Conservation (phyloP, 2,888 invertebrate genomes). For the Quadroppia sp. region DNA sequence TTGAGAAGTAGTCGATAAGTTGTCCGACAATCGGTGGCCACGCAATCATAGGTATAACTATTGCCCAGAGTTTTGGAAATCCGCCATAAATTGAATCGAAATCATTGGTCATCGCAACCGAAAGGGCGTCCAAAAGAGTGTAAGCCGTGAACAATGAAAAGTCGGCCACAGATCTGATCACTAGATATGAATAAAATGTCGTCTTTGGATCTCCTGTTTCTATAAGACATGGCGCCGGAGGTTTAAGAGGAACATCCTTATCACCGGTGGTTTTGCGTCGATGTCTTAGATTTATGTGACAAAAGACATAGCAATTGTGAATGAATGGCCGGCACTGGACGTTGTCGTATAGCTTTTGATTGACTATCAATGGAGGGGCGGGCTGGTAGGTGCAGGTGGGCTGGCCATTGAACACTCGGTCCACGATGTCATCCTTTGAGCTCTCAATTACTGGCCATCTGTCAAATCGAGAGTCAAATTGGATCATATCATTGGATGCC, state of each 20-base stretch:
- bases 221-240: slow-evolving; percentile 46
- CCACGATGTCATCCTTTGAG: slow-evolving; percentile 41
- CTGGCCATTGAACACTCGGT: slow-evolving; percentile 27
- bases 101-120: slow-evolving; percentile 44
- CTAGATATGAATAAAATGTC: slow-evolving; percentile 68
- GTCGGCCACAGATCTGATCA: slow-evolving; percentile 64
- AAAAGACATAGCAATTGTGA: slow-evolving; percentile 43
- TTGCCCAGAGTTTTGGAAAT: slow-evolving; percentile 34
- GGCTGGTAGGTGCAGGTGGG: slow-evolving; percentile 45
- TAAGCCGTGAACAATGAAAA: slow-evolving; percentile 68
- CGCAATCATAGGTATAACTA: slow-evolving; percentile 41
- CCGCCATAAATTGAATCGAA: slow-evolving; percentile 44
- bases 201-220: slow-evolving; percentile 61
- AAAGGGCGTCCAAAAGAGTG: slow-evolving; percentile 48
- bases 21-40: slow-evolving; percentile 46
- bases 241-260: slow-evolving; percentile 23
- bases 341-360: slow-evolving; percentile 42
- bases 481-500: slow-evolving; percentile 38
- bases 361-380: slow-evolving; percentile 44
- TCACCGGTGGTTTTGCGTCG: slow-evolving; percentile 18
- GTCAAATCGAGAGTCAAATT: slow-evolving; percentile 46
- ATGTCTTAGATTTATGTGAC: slow-evolving; percentile 42
- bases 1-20: slow-evolving; percentile 47
- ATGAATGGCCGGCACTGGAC: slow-evolving; percentile 45
- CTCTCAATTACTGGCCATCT: slow-evolving; percentile 46